A percentile compares a stretch with the other conserved stretches of the same genome.
These are phyloP conservation scores for Aix galericulata DNA, from an alignment of 2,113 vertebrate genomes.

Conservation along the genomic window DNA sequence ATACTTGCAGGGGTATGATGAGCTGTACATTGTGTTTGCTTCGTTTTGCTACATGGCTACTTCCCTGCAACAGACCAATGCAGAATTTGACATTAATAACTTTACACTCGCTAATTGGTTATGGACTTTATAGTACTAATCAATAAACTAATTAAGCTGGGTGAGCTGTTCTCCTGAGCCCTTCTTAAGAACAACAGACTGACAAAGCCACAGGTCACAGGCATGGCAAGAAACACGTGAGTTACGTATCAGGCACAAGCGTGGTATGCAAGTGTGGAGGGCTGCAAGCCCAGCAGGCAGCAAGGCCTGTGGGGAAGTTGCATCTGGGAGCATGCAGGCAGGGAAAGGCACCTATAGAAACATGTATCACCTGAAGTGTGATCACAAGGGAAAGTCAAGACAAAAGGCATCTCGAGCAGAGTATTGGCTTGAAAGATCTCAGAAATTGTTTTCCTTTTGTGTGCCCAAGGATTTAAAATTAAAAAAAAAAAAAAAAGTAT, in stretches of 20 bases:
- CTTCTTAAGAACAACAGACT: slow-evolving; percentile 15
- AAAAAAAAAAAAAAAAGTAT: background rate
- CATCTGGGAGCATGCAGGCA: background rate
- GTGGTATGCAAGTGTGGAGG: accelerated
- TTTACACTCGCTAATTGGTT: slow-evolving; percentile 61
- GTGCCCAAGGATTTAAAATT: background rate
- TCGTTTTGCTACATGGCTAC: background rate
- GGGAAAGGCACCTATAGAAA: background rate
- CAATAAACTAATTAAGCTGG: slow-evolving; percentile 67
- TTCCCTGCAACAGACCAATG: background rate
- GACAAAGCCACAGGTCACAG: background rate
- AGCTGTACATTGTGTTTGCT: background rate
- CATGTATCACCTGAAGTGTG: accelerated
- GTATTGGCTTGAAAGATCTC: background rate
- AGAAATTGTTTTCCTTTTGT: background rate
- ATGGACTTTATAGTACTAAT: slow-evolving; percentile 61
- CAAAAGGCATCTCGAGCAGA: background rate
- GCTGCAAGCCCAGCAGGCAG: background rate
- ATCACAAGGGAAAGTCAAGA: background rate
- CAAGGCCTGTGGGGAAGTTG: accelerated
- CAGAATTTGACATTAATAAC: slow-evolving; percentile 54
- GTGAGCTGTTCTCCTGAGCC: slow-evolving; percentile 43
- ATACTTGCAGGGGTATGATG: accelerated
- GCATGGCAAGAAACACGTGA: background rate
- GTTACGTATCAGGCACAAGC: background rate